Evolutionary conservation across 1,140 invertebrate species (phyloP), one percentile per base, ranked within the genome.

Genomic region (Heliconius hermathena): DNA sequence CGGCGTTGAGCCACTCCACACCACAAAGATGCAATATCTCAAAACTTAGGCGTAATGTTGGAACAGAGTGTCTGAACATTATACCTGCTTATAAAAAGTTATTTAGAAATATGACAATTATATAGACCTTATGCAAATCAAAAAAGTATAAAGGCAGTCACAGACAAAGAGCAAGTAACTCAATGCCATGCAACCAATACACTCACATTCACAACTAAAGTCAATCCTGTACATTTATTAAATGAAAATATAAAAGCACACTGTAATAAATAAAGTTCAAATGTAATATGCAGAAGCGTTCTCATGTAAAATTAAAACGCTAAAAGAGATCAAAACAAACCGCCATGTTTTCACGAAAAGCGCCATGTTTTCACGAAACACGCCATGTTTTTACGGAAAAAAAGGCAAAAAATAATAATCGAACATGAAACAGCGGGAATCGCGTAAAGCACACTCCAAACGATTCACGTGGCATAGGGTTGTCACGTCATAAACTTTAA

Each of bases 261-360:
- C 13, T 38, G 20, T 72, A 80, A 76, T 76, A 73, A 52, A 77
- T 80, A 80, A 73, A 71, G 13, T 80, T 77, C 66, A 76, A 77
- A 73, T 4, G 46, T 46, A 74, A 77, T 72, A 76, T 29, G 11
- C 71, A 33, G 54, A 80, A 80, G 73, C 78, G 79, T 76, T 80
- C 52, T 46, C 74, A 70, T 80, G 79, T 80, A 66, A 77, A 80
- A 77, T 80, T 73, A 77, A 77, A 80, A 80, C 16, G 74, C 52
- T 33, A 80, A 80, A 80, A 73, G 70, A 76, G 74, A 80, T 80
- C 74, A 79, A 71, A 79, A 79, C 52, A 66, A 77, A 41, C 79
- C 74, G 71, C 49, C 70, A 71, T 73, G 46, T 73, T 76, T 77
- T 73, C 46, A 74, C 66, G 71, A 77, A 80, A 80, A 71, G 57